phyloP scores from a whole-genome alignment of 1,140 invertebrate genomes.

The Globodera ellingtonae region DNA sequence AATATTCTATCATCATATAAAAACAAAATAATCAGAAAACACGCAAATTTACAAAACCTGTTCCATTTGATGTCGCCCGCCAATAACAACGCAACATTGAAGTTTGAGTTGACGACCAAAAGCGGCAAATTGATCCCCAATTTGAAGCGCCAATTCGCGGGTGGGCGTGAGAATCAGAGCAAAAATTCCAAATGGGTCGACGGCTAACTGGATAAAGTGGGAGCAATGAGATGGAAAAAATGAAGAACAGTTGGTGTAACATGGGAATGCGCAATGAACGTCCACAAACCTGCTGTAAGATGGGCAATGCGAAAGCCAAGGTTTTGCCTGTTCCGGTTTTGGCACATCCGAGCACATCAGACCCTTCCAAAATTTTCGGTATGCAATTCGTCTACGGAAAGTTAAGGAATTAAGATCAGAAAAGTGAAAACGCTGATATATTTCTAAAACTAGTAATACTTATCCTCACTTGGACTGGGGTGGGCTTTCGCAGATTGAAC shows the following conservation, averaged over 20 bases:
- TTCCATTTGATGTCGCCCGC: slow-evolving; percentile 43
- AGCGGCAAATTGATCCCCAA: slow-evolving; percentile 62
- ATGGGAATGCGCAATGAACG: neutral
- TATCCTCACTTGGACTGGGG: slow-evolving; percentile 39
- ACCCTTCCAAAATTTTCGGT: slow-evolving; percentile 55
- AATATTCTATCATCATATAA: too few species aligned
- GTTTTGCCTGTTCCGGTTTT: slow-evolving; percentile 64
- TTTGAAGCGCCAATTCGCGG: slow-evolving; percentile 63
- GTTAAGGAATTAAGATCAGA: neutral
- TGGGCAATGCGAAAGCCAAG: slow-evolving; percentile 62
- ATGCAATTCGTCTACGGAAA: slow-evolving; percentile 48
- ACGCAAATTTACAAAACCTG: neutral
- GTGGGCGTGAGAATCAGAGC: slow-evolving; percentile 61
- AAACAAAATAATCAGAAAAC: too few species aligned
- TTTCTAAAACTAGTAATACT: neutral
- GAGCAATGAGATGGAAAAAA: neutral
- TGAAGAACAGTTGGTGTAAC: neutral
- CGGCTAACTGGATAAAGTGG: slow-evolving; percentile 15
- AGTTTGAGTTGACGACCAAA: slow-evolving; percentile 59
- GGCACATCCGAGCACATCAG: slow-evolving; percentile 62
- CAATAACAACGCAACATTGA: slow-evolving; percentile 36
- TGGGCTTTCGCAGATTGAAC: slow-evolving; percentile 36
- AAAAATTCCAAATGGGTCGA: slow-evolving; percentile 59
- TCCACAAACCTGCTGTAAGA: slow-evolving; percentile 53
- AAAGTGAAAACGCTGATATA: neutral